phyloP scores from a whole-genome alignment of 2,888 invertebrate genomes.

The Drosophila hamatofila region DNA sequence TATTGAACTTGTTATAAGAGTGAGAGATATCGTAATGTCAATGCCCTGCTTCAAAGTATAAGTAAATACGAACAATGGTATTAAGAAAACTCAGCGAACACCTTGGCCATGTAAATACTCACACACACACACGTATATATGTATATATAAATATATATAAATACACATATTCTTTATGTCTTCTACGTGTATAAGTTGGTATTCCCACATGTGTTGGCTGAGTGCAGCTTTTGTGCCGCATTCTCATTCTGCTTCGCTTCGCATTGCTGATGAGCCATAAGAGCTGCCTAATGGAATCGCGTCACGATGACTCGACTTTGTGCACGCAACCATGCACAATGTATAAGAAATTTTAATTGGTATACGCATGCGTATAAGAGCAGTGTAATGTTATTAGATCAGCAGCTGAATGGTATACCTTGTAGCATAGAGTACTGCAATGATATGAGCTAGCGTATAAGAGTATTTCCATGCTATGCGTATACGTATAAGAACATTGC shows the following conservation, averaged over 20 bases:
- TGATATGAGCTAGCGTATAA: neutral
- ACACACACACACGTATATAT: neutral
- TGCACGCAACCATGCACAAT: conserved; percentile 18
- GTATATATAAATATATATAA: neutral
- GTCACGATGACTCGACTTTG: conserved; percentile 65
- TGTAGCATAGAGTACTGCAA: neutral
- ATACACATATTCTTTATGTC: neutral
- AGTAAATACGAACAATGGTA: conserved; percentile 8
- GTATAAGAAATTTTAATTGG: conserved; percentile 3
- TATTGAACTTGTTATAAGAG: conserved; percentile 11
- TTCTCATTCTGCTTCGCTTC: conserved; percentile 12
- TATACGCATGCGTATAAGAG: neutral
- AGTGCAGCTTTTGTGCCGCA: conserved; percentile 11
- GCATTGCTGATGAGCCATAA: conserved; percentile 42
- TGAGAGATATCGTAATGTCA: conserved; percentile 41
- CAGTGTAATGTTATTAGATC: neutral
- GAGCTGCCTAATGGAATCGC: conserved; percentile 33
- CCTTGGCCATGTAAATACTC: conserved; percentile 11
- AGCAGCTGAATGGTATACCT: neutral
- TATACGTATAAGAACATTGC: neutral
- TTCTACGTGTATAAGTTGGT: conserved; percentile 7
- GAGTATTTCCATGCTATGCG: neutral
- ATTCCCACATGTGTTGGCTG: conserved; percentile 10
- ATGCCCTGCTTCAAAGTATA: conserved; percentile 27
- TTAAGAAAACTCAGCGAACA: conserved; percentile 23